Base-by-base conservation (phyloP, 2,888 invertebrate genomes). In the Lasioglossum marginatum region DNA sequence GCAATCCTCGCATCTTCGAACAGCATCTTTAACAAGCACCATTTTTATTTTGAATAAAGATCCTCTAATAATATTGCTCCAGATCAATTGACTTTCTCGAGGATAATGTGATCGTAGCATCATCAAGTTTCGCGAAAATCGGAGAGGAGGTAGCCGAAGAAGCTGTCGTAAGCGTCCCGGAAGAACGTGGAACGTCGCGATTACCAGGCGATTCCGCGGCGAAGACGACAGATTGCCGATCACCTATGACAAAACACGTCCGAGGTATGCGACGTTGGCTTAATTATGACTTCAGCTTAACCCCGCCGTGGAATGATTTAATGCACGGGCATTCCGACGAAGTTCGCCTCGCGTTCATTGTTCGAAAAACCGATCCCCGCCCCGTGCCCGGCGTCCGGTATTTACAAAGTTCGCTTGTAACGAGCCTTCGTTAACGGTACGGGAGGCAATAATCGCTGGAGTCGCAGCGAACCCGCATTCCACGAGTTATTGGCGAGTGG, bases 391-490 rank as follows among this genome's bases (percentile, higher is more conserved):
- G 71, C 75, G 71, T n/a, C 57, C 77, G 83, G 81, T 74, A 88
- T 89, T 86, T 87, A 88, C 82, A 84, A 90, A 87, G 86, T 88
- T 86, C 86, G 78, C 82, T 57, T 57, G 86, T 88, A 90, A 85
- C 85, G 86, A 89, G 85, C 77, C 85, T 86, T 89, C 84, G 86
- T 89, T 90, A 86, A 89, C 89, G 86, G 86, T 86, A 89, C 86
- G 81, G 71, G 74, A 78, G 78, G 87, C 88, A 88, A 87, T 88
- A 88, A 88, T 88, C 88, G 80, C 66, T 43, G 70, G 77, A 73
- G 82, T 86, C 79, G 77, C 77, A 82, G 79, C 78, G 82, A 80
- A 89, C 84, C 82, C 40, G 79, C 78, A 90, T 89, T 87, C 88
- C 83, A 45, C 71, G 79, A 82, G 78, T 81, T 86, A 88, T 83